Evolutionary conservation across 2,113 vertebrate genomes (phyloP).

Genomic region (Phodopus roborovskii): DNA sequence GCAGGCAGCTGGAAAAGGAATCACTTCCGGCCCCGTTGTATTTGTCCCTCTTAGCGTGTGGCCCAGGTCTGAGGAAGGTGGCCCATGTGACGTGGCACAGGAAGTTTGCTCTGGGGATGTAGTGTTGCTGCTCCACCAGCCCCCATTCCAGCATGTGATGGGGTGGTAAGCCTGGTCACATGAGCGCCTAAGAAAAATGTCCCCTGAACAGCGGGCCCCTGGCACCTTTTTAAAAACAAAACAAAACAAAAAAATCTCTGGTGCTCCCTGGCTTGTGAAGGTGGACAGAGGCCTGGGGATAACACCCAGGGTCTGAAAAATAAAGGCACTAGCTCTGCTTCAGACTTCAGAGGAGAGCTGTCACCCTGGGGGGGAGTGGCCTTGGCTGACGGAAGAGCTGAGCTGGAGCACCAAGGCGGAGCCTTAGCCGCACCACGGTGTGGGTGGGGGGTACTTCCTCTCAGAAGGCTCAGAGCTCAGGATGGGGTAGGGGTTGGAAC

Average conservation of each 20-base stretch:
- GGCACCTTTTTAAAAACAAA: neutral
- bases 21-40: neutral
- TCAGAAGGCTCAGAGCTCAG: slow-evolving; percentile 22
- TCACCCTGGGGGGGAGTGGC: neutral
- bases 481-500: neutral
- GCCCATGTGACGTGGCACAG: neutral
- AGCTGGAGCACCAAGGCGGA: slow-evolving; percentile 71
- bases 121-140: neutral
- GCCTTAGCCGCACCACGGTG: slow-evolving; percentile 66
- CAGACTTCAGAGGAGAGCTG: slow-evolving; percentile 54
- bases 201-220: neutral
- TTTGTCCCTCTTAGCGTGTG: neutral
- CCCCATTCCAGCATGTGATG: neutral
- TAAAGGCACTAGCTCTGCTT: slow-evolving; percentile 74
- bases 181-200: neutral
- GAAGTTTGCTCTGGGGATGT: neutral
- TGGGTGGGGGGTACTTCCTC: neutral
- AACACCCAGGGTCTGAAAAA: slow-evolving; percentile 6
- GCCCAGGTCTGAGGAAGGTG: neutral
- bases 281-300: slow-evolving; percentile 21
- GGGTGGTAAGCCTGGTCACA: neutral
- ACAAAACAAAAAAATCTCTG: neutral
- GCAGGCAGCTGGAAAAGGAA: neutral
- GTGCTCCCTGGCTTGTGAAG: neutral
- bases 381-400: neutral